Percentiles rank a stretch among this genome's conserved stretches.
phyloP scores from a whole-genome alignment of 2,113 vertebrate genomes.

The Mola mola region DNA sequence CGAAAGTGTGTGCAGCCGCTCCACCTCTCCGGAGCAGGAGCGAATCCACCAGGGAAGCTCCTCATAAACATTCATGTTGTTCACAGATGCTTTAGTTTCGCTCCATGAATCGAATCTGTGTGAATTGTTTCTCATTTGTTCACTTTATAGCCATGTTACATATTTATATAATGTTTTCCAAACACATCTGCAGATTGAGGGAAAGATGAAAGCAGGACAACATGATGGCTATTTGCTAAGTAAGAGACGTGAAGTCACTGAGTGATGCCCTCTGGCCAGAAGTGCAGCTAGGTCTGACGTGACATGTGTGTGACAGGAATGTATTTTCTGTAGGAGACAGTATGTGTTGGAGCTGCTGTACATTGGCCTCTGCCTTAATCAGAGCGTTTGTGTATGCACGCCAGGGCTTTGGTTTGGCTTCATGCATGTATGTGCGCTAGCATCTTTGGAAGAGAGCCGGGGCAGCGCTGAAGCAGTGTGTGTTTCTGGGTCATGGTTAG shows the following conservation, averaged over 20 bases:
- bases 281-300: too few species aligned
- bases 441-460: neutral
- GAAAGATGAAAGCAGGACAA: neutral
- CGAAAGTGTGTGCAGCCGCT: slow-evolving; percentile 4
- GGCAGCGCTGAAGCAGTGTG: neutral
- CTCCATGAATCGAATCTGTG: too few species aligned
- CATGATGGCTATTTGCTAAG: neutral
- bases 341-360: neutral
- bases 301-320: neutral
- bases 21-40: slow-evolving; percentile 19
- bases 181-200: neutral
- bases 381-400: neutral
- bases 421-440: slow-evolving; percentile 9
- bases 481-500: slow-evolving; percentile 72
- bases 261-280: too few species aligned
- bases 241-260: slow-evolving; percentile 1
- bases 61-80: slow-evolving; percentile 63
- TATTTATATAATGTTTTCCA: neutral
- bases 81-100: slow-evolving; percentile 27
- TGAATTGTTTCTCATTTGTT: slow-evolving; percentile 12
- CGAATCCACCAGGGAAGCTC: slow-evolving; percentile 18
- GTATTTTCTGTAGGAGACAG: neutral
- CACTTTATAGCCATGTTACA: neutral
- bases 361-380: neutral
- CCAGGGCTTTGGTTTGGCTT: slow-evolving; percentile 1